These are phyloP conservation scores for Tethea ocularis DNA, from an alignment of 2,888 invertebrate genomes.

Conservation along the genomic window DNA sequence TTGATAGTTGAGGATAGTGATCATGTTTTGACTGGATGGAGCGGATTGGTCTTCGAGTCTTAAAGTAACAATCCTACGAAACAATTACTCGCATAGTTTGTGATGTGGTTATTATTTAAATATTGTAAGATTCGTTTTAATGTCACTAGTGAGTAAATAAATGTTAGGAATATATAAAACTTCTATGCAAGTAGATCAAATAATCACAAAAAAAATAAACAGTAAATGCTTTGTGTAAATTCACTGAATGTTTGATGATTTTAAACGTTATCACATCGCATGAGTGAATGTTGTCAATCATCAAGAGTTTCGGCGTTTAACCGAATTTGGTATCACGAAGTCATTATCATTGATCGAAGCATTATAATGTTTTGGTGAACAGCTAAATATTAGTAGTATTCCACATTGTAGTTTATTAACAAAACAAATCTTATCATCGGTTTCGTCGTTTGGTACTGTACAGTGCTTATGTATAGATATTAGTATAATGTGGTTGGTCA, in stretches of 20 bases:
- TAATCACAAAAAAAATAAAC: too few relatives aligned
- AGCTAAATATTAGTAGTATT: too few relatives aligned
- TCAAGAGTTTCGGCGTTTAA: too few relatives aligned
- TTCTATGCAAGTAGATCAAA: too few relatives aligned
- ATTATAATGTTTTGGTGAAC: too few relatives aligned
- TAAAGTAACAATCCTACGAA: not conserved
- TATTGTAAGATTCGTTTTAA: not conserved
- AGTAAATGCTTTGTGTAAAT: too few relatives aligned
- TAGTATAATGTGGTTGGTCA: conserved; percentile 3
- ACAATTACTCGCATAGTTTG: not conserved
- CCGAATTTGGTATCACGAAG: too few relatives aligned
- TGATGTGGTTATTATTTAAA: not conserved
- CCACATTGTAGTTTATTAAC: not conserved
- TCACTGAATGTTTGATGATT: too few relatives aligned
- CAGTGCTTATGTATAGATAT: not conserved
- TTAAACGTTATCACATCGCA: too few relatives aligned
- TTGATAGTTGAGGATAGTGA: not conserved
- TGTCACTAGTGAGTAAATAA: not conserved
- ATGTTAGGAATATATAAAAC: too few relatives aligned
- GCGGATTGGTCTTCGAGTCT: not conserved
- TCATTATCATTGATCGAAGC: too few relatives aligned
- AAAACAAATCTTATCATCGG: not conserved
- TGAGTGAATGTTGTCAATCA: too few relatives aligned
- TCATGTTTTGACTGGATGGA: not conserved
- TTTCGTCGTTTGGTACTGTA: not conserved